phyloP scores from a whole-genome alignment of 2,113 vertebrate genomes.

The Mus pahari region DNA sequence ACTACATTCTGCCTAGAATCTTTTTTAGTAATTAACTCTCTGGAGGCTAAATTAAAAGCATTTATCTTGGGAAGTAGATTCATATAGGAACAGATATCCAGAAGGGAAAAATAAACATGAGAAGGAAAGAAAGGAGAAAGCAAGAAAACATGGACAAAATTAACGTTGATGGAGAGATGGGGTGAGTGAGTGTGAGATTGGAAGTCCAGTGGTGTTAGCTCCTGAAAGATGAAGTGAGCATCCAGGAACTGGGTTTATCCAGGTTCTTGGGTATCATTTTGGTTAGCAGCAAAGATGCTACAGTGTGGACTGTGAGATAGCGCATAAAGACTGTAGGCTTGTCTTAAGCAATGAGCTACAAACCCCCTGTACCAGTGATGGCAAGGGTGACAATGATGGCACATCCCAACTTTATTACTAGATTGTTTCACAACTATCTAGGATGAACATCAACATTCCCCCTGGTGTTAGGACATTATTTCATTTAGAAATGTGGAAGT shows the following conservation, averaged over 20 bases:
- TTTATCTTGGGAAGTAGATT: constrained; percentile 38
- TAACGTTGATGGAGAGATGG: not conserved
- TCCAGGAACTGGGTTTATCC: not conserved
- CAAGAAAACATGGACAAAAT: not conserved
- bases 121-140: not conserved
- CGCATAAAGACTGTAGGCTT: not conserved
- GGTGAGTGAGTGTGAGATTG: not conserved
- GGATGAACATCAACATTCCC: not conserved
- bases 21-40: constrained; percentile 16
- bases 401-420: no score
- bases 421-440: not conserved
- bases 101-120: not conserved
- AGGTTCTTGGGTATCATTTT: not conserved
- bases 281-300: not conserved
- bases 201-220: not conserved
- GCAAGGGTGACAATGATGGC: no score
- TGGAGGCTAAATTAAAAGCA: not conserved
- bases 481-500: not conserved
- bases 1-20: not conserved
- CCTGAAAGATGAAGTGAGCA: not conserved
- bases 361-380: not conserved
- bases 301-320: not conserved
- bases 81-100: not conserved
- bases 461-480: not conserved
- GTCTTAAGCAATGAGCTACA: not conserved